Evolutionary conservation across 1,140 invertebrate species (phyloP), one percentile per base, ranked within the genome.

Genomic region (Zaprionus gabonicus): DNA sequence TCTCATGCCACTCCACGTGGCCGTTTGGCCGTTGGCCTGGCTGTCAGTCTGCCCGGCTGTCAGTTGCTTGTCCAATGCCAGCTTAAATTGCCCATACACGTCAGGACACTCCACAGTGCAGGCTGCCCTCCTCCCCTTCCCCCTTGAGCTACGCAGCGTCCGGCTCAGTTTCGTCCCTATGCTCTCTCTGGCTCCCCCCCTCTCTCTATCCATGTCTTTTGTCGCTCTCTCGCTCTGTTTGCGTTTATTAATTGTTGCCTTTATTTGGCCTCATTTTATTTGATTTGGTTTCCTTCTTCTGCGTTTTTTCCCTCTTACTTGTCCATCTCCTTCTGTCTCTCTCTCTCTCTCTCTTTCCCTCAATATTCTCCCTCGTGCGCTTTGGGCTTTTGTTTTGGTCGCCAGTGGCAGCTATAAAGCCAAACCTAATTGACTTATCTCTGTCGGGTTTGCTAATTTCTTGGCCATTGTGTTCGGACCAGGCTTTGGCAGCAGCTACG

Each of bases 381-480:
- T 56, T 59, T 68, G 46, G 69, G 62, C 63, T 71, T 76, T 78
- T 84, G 76, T 81, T 76, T 68, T 66, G 71, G 68, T 85, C 72
- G 75, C 59, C 72, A 71, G 84, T 75, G 80, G 81, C 74, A 75
- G 83, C 88, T 83, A 91, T 91, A 91, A 91, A 87, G 83, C 87
- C 88, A 87, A 91, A 91, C 87, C 88, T 91, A 91, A 91, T 91
- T 91, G 87, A 91, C 87, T 91, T 91, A 91, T 91, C 87, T 91
- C 79, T 79, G 82, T 81, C 82, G 88, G 87, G 85, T 77, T 88
- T 88, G 85, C 85, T 88, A 88, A 88, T 88, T 90, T 88, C 86
- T 88, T 72, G 85, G 72, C 85, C 78, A 90, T 88, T 88, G 85
- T 90, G 63, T 90, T 74, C 72, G 65, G 65, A 56, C 38, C 66